A percentile compares a stretch with the other conserved stretches of the same genome.
These are phyloP conservation scores for Galaxea fascicularis DNA, from an alignment of 92 coral and sea anemone genomes.

Conservation along the genomic window DNA sequence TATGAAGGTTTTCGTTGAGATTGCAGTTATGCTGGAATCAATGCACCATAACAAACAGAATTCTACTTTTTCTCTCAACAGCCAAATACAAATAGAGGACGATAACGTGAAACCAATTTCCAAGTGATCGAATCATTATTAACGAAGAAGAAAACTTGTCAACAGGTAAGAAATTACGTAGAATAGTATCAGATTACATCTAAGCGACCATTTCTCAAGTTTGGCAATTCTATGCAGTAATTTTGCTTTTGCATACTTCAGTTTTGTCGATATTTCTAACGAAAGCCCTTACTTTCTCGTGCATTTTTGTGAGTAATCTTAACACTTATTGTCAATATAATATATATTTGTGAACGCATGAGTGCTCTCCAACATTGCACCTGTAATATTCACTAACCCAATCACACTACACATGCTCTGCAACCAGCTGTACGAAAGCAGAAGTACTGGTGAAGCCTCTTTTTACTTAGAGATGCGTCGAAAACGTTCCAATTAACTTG, in stretches of 20 bases:
- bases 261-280: neutral
- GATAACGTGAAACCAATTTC: constrained; percentile 29
- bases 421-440: constrained; percentile 12
- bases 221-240: neutral
- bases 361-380: neutral
- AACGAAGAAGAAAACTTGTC: neutral
- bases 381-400: neutral
- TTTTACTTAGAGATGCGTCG: neutral
- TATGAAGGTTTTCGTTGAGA: neutral
- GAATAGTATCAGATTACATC: neutral
- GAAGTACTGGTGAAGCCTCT: too few species aligned
- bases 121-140: constrained; percentile 35
- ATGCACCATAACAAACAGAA: neutral
- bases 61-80: constrained; percentile 4
- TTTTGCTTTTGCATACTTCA: neutral
- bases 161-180: constrained; percentile 20
- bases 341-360: neutral
- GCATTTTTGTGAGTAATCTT: neutral
- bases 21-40: neutral
- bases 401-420: neutral
- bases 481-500: neutral
- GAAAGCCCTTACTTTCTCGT: neutral
- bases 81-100: constrained; percentile 71
- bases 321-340: neutral
- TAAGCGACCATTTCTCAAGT: neutral